These are phyloP conservation scores for Bradypodion pumilum DNA, from an alignment of 2,797 vertebrate genomes.

Conservation along the genomic window DNA sequence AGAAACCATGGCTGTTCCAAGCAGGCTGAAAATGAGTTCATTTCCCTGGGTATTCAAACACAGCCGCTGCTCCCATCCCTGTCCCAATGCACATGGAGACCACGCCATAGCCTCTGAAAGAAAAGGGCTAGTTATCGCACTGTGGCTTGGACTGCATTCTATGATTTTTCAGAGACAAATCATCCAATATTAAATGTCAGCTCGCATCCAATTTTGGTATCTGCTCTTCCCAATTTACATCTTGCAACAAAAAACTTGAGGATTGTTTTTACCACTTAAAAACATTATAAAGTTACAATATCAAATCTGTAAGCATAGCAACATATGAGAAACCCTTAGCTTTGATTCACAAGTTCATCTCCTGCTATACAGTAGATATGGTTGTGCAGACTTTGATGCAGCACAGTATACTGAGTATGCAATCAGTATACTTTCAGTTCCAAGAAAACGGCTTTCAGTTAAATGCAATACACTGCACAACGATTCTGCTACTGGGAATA, in stretches of 20 bases:
- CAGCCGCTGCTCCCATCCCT: constrained; percentile 90
- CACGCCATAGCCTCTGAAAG: constrained; percentile 83
- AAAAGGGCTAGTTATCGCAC: background rate
- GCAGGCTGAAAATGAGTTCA: constrained; percentile 24
- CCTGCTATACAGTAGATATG: too few species aligned
- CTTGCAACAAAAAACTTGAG: background rate
- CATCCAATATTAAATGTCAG: too few species aligned
- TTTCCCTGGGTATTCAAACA: constrained; percentile 83
- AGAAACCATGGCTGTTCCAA: background rate
- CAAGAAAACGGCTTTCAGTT: background rate
- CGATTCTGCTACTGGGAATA: too few species aligned
- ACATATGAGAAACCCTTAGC: too few species aligned
- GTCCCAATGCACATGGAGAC: constrained; percentile 96
- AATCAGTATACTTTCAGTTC: too few species aligned
- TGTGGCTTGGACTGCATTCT: background rate
- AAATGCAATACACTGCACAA: background rate
- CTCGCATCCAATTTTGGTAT: background rate
- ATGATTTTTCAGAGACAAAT: too few species aligned
- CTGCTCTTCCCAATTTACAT: background rate
- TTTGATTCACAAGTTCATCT: background rate
- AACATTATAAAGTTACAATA: background rate
- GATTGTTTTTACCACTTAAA: background rate
- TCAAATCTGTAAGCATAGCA: too few species aligned
- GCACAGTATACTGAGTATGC: too few species aligned
- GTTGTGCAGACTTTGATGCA: too few species aligned